Conservation (phyloP, 2,797 vertebrate genomes). For the Tokudaia muenninki region DNA sequence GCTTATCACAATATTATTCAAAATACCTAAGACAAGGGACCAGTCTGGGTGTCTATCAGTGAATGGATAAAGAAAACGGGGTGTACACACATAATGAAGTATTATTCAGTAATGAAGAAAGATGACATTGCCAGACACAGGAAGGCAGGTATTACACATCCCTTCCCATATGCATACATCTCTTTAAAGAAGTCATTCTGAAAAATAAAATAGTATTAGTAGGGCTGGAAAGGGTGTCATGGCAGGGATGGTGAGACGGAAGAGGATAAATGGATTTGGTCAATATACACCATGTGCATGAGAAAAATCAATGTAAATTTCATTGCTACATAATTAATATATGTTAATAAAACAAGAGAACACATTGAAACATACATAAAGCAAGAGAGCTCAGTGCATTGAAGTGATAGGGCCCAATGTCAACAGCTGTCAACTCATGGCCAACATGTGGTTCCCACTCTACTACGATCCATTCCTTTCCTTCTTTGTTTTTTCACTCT, state of each 20-base stretch:
- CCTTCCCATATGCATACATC: background rate
- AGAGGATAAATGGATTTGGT: background rate
- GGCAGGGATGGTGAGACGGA: background rate
- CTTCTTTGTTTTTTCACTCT: background rate
- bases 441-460: no score
- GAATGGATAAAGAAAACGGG: background rate
- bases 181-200: background rate
- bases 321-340: background rate
- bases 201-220: background rate
- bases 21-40: background rate
- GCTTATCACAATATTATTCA: background rate
- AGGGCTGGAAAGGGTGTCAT: background rate
- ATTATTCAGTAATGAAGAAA: background rate
- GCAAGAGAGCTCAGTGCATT: background rate
- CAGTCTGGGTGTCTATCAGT: background rate
- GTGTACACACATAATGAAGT: background rate
- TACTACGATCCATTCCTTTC: background rate
- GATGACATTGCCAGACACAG: background rate
- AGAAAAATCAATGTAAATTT: background rate
- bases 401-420: background rate
- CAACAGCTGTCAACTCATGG: accelerated
- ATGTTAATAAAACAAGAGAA: background rate
- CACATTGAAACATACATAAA: background rate
- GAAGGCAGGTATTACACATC: background rate
- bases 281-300: background rate